Conservation (phyloP, 2,797 vertebrate genomes). For the Todus mexicanus region DNA sequence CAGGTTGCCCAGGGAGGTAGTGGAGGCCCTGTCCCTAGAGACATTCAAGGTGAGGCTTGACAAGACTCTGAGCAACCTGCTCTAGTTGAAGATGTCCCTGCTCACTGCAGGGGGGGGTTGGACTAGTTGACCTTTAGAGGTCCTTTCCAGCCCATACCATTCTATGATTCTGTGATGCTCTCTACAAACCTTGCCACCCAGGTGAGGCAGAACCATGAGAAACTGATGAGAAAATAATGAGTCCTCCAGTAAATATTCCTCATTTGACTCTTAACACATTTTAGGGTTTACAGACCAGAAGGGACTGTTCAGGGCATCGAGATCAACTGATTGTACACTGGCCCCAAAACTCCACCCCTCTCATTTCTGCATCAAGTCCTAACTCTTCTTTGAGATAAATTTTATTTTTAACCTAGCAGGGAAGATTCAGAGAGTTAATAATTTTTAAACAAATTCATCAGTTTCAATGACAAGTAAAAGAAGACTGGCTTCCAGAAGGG, state of each 20-base stretch:
- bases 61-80: too few relatives aligned
- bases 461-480: background rate
- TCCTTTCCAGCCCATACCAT: too few relatives aligned
- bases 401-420: background rate
- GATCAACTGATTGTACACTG: rapidly evolving
- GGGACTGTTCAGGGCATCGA: background rate
- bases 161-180: too few relatives aligned
- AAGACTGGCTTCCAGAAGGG: background rate
- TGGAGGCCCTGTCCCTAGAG: too few relatives aligned
- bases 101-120: too few relatives aligned
- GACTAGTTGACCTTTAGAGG: too few relatives aligned
- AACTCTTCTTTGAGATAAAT: background rate
- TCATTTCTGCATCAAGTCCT: background rate
- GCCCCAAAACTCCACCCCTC: background rate
- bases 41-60: too few relatives aligned
- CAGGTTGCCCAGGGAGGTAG: too few relatives aligned
- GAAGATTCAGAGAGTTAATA: background rate
- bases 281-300: background rate
- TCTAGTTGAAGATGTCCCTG: too few relatives aligned
- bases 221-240: constrained; percentile 36
- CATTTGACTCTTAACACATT: background rate
- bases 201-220: constrained; percentile 27
- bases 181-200: constrained; percentile 31
- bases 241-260: background rate
- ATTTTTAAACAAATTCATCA: background rate